phyloP scores from a whole-genome alignment of 2,888 invertebrate species.

The Argynnis bischoffii region DNA sequence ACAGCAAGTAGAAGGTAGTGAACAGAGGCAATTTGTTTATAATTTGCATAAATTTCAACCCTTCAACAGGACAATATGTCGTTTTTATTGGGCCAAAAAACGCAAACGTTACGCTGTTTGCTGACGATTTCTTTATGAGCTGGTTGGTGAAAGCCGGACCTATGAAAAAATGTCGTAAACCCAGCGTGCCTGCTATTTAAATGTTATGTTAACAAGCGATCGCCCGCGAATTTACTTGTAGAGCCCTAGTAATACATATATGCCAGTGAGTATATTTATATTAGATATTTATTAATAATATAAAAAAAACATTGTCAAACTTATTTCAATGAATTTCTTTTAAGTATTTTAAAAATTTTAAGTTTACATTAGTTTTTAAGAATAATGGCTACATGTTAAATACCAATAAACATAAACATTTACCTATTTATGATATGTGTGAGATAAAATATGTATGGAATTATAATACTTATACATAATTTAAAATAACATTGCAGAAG shows the following conservation, averaged over 20 bases:
- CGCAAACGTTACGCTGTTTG: conserved; percentile 48
- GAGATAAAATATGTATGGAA: too few species aligned
- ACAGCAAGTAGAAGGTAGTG: conserved; percentile 21
- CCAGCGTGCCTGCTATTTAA: conserved; percentile 33
- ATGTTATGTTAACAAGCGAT: conserved; percentile 22
- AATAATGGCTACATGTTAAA: too few species aligned
- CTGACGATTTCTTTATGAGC: conserved; percentile 57
- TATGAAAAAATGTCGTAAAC: conserved; percentile 41
- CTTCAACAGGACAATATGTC: conserved; percentile 57
- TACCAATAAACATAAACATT: too few species aligned
- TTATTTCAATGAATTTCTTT: too few species aligned
- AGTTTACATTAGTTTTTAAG: too few species aligned
- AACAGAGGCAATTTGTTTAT: conserved; percentile 55
- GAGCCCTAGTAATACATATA: neutral
- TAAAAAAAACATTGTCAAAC: too few species aligned
- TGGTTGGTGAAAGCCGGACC: conserved; percentile 55
- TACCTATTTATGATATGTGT: too few species aligned
- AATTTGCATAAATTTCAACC: conserved; percentile 76
- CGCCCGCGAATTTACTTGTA: neutral
- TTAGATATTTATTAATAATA: too few species aligned
- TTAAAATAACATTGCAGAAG: too few species aligned
- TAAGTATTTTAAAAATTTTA: too few species aligned
- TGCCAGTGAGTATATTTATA: too few species aligned
- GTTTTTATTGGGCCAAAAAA: conserved; percentile 75
- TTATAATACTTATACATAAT: too few species aligned